Evolutionary conservation across 2,113 vertebrate species (phyloP).

Genomic region (Poeciliopsis turrubarensis): DNA sequence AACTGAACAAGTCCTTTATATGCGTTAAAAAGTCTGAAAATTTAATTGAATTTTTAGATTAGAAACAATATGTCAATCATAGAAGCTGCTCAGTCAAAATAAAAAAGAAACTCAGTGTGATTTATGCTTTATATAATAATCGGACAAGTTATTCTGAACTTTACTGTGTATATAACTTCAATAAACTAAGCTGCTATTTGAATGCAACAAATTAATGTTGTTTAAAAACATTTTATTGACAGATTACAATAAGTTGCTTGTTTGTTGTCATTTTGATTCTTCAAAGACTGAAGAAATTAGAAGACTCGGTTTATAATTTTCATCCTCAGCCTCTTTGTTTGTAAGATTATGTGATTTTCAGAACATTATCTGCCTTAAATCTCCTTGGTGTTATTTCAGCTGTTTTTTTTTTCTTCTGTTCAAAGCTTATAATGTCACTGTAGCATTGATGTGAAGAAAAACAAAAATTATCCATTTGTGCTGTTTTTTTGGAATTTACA

Average conservation of each 20-base stretch:
- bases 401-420: not conserved
- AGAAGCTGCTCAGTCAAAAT: not conserved
- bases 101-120: not conserved
- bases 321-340: not conserved
- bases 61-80: not conserved
- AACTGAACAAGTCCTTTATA: not conserved
- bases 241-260: not conserved
- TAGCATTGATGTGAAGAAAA: not conserved
- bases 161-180: not conserved
- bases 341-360: not conserved
- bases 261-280: not conserved
- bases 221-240: not conserved
- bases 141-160: not conserved
- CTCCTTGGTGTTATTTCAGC: not conserved
- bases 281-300: not conserved
- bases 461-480: not conserved
- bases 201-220: not conserved
- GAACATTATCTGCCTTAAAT: not conserved
- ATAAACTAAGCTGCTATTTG: not conserved
- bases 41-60: not conserved
- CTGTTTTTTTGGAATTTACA: not conserved
- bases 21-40: not conserved
- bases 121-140: not conserved
- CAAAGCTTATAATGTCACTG: not conserved
- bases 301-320: not conserved